Evolutionary conservation across 2,113 vertebrate genomes (phyloP).

Genomic region (Myotis lucifugus): DNA sequence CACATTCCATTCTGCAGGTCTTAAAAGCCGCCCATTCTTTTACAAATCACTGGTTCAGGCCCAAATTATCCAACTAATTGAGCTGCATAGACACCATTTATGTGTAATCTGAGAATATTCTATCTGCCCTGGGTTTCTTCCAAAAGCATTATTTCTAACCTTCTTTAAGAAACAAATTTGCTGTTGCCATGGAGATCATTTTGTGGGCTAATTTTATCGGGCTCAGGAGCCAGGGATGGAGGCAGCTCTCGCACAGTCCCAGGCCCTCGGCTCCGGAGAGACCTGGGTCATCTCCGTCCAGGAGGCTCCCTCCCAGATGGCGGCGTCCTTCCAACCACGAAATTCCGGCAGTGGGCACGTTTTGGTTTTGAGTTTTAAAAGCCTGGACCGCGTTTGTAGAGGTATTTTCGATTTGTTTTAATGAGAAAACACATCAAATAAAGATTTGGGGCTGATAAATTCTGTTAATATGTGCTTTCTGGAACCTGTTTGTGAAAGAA

Average conservation of each 20-base stretch:
- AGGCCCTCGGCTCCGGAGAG: background rate
- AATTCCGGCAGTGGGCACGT: background rate
- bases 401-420: background rate
- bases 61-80: slow-evolving; percentile 75
- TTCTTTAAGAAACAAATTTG: slow-evolving; percentile 76
- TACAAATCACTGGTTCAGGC: slow-evolving; percentile 70
- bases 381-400: background rate
- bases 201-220: slow-evolving; percentile 65
- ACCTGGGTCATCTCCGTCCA: background rate
- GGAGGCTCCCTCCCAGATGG: background rate
- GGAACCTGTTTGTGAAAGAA: background rate
- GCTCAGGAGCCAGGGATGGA: slow-evolving; percentile 35
- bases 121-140: slow-evolving; percentile 65
- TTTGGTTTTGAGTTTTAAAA: slow-evolving; percentile 38
- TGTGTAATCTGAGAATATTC: slow-evolving; percentile 76
- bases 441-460: background rate
- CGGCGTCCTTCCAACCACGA: background rate
- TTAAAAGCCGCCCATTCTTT: slow-evolving; percentile 65
- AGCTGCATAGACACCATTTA: slow-evolving; percentile 67
- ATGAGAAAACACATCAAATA: background rate
- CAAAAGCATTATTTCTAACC: slow-evolving; percentile 75
- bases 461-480: slow-evolving; percentile 4
- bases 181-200: slow-evolving; percentile 75
- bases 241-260: background rate
- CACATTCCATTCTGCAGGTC: slow-evolving; percentile 54